These are phyloP conservation scores for Lontra canadensis DNA, from an alignment of 2,113 vertebrate species.

Conservation along the genomic window DNA sequence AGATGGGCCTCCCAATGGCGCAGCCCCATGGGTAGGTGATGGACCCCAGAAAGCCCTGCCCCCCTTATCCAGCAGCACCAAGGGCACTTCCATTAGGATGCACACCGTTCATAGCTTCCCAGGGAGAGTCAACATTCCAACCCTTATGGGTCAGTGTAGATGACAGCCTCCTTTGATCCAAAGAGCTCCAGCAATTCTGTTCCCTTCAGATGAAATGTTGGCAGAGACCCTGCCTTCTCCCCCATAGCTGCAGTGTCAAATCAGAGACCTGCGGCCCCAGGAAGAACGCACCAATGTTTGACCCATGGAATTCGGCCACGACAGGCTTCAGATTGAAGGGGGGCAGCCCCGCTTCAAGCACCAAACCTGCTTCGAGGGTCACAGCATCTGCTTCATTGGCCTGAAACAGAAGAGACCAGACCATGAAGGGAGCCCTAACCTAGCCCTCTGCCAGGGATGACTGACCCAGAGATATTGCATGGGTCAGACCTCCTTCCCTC, in stretches of 20 bases:
- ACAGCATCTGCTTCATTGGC: conserved; percentile 87
- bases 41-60: not conserved
- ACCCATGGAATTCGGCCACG: conserved; percentile 86
- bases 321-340: conserved; percentile 90
- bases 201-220: not conserved
- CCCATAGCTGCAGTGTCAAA: not conserved
- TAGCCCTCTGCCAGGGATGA: not conserved
- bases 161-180: not conserved
- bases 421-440: not conserved
- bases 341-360: conserved; percentile 86
- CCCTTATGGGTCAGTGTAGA: rapidly evolving
- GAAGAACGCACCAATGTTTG: conserved; percentile 76
- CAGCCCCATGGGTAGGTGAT: no score
- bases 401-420: conserved; percentile 78
- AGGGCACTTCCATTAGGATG: not conserved
- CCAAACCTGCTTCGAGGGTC: conserved; percentile 88
- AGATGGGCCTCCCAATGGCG: not conserved
- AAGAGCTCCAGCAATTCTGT: not conserved
- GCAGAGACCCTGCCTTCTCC: not conserved
- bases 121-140: not conserved
- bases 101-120: not conserved
- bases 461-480: not conserved
- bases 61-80: not conserved
- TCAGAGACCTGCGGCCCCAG: not conserved
- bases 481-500: not conserved